phyloP scores from a whole-genome alignment of 2,113 vertebrate genomes.

The Anhinga anhinga region DNA sequence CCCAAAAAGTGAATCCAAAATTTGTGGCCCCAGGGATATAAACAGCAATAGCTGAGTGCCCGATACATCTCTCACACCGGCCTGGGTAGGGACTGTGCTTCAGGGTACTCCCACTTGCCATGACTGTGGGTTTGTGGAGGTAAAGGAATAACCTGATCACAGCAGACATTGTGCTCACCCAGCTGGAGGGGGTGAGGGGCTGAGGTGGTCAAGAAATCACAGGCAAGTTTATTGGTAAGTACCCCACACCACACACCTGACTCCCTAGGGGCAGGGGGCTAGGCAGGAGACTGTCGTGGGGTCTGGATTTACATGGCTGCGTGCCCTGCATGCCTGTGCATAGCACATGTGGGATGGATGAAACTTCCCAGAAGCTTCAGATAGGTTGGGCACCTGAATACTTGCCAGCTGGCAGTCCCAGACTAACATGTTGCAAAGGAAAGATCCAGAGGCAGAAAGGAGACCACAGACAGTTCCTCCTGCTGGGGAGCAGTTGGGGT shows the following conservation, averaged over 20 bases:
- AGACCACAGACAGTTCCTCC: rapidly evolving
- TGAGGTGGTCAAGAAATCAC: neutral
- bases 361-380: neutral
- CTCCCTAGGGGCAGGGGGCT: neutral
- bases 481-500: rapidly evolving
- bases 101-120: neutral
- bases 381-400: neutral
- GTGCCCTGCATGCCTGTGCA: neutral
- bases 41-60: neutral
- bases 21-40: neutral
- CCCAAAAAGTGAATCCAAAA: neutral
- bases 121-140: neutral
- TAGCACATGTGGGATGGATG: rapidly evolving
- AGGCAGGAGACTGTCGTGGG: rapidly evolving
- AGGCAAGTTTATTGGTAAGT: neutral
- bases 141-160: neutral
- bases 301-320: neutral
- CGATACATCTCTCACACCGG: neutral
- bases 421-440: neutral
- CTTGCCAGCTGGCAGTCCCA: neutral
- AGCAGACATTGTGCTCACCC: neutral
- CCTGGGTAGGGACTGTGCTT: neutral
- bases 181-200: neutral
- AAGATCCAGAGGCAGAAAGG: neutral
- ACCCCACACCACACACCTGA: neutral